A percentile compares a stretch with the other conserved stretches of the same genome.
Conservation (phyloP, 1,140 invertebrate species). For the Ips typographus region DNA sequence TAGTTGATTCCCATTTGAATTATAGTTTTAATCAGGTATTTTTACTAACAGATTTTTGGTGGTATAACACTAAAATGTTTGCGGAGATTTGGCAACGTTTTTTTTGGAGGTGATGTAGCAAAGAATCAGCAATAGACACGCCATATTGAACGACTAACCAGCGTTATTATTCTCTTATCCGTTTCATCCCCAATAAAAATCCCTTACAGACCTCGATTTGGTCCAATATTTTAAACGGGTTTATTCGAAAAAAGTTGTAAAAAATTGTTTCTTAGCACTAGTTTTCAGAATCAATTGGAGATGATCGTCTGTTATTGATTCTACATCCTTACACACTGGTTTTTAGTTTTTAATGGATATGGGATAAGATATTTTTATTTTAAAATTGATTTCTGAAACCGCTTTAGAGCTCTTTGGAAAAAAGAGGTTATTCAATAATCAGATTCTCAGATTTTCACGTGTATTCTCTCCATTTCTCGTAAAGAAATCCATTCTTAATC, state of each 20-base stretch:
- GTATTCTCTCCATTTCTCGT: no score
- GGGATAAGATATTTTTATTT: no score
- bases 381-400: no score
- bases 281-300: not conserved
- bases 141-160: not conserved
- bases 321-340: no score
- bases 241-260: conserved; percentile 15
- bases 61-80: not conserved
- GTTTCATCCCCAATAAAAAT: conserved; percentile 38
- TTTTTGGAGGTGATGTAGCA: not conserved
- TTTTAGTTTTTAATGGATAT: no score
- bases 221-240: conserved; percentile 15
- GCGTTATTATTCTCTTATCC: conserved; percentile 14
- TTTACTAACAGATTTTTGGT: not conserved
- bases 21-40: not conserved
- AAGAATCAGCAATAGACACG: not conserved
- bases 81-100: not conserved
- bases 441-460: no score
- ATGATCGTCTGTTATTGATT: no score
- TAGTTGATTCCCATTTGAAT: not conserved
- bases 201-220: conserved; percentile 29
- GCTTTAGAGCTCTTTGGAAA: no score
- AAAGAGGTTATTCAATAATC: no score
- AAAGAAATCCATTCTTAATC: no score
- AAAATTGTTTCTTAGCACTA: not conserved